Evolutionary conservation across 2,797 vertebrate genomes (phyloP).

Genomic region (Adelosebastes latens): DNA sequence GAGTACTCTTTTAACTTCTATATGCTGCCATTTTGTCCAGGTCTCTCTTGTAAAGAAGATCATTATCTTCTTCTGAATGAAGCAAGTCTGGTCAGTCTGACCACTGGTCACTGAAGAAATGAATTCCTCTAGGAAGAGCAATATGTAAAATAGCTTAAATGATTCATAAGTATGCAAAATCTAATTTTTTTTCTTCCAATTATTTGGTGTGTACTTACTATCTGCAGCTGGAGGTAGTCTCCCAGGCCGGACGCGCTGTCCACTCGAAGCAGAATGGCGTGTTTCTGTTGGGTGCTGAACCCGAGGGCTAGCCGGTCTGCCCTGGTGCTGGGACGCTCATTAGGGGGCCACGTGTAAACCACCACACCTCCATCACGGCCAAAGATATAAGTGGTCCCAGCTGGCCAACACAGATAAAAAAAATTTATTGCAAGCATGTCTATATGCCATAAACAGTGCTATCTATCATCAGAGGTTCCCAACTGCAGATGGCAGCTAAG

Average conservation of each 20-base stretch:
- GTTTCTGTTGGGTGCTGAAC: conserved; percentile 98
- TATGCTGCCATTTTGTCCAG: no score
- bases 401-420: conserved; percentile 74
- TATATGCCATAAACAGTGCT: not conserved
- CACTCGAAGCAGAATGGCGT: conserved; percentile 94
- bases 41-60: no score
- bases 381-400: conserved; percentile 99
- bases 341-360: conserved; percentile 98
- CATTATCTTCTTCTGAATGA: no score
- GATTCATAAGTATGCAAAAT: not conserved
- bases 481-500: not conserved
- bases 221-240: conserved; percentile 98
- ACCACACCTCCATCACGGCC: conserved; percentile 97
- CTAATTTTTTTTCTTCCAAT: not conserved
- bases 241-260: conserved; percentile 97
- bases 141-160: not conserved
- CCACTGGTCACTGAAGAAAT: not conserved
- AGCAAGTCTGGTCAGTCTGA: no score
- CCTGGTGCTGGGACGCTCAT: conserved; percentile 96
- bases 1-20: no score
- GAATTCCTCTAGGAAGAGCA: not conserved
- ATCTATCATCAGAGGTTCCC: conserved; percentile 8
- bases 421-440: not conserved
- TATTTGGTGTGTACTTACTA: conserved; percentile 86
- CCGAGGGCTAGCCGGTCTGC: conserved; percentile 97